Evolutionary conservation across 2,888 invertebrate species (phyloP).

Genomic region (Allacma fusca): DNA sequence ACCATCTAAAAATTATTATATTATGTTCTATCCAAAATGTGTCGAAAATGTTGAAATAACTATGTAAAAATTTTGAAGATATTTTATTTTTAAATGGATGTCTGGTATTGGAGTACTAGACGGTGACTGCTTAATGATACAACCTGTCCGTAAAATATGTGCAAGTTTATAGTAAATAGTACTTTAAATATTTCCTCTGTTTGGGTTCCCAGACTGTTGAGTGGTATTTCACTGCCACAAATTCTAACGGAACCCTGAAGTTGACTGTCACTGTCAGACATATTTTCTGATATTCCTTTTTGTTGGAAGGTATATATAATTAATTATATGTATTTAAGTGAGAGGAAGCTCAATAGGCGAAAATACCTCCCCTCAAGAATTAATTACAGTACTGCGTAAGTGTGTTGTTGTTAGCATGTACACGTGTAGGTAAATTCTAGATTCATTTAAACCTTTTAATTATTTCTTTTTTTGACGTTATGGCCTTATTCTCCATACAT

Average conservation of each 20-base stretch:
- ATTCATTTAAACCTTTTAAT: too few species aligned
- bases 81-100: not conserved
- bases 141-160: not conserved
- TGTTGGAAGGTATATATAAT: not conserved
- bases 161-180: not conserved
- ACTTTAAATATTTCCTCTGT: not conserved
- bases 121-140: not conserved
- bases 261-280: too few species aligned
- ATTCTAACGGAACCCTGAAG: not conserved
- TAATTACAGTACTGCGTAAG: not conserved
- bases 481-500: too few species aligned
- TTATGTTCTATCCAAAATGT: not conserved
- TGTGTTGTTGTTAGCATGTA: not conserved
- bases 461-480: too few species aligned
- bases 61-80: not conserved
- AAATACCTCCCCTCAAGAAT: not conserved
- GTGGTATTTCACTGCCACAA: not conserved
- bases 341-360: not conserved
- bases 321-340: not conserved
- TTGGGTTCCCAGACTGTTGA: conserved; percentile 6
- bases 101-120: not conserved
- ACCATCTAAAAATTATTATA: not conserved
- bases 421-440: too few species aligned
- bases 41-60: too few species aligned
- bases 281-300: too few species aligned